Conservation (phyloP, 2,888 invertebrate genomes). For the Pimpla rufipes region DNA sequence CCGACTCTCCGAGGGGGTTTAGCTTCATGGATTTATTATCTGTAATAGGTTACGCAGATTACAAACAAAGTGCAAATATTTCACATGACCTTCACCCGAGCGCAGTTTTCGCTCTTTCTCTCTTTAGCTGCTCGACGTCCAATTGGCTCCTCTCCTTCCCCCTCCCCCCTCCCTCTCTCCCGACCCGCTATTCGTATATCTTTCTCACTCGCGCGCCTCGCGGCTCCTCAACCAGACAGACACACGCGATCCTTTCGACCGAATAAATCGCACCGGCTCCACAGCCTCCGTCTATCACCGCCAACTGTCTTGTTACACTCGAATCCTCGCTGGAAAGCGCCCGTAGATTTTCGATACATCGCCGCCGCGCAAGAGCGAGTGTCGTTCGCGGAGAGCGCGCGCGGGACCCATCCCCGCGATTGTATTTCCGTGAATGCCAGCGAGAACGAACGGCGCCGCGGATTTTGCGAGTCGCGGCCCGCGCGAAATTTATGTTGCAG, state of each 20-base stretch:
- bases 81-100: conserved; percentile 83
- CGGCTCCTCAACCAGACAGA: conserved; percentile 35
- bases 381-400: background rate
- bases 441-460: background rate
- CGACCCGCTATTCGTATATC: background rate
- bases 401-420: background rate
- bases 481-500: too few relatives aligned
- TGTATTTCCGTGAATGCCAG: background rate
- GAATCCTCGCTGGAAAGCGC: background rate
- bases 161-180: conserved; percentile 39
- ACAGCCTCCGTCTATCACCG: conserved; percentile 25
- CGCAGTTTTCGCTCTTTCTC: conserved; percentile 42
- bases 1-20: conserved; percentile 63
- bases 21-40: conserved; percentile 80
- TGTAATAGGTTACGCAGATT: conserved; percentile 83
- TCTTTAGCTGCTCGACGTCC: conserved; percentile 5
- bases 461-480: too few relatives aligned
- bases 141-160: background rate
- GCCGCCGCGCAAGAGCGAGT: background rate
- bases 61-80: conserved; percentile 83
- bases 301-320: conserved; percentile 31
- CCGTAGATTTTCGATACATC: conserved; percentile 15
- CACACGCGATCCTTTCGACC: conserved; percentile 60
- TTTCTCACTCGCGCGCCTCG: background rate
- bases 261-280: conserved; percentile 49